Evolutionary conservation across 2,113 vertebrate species (phyloP).

Genomic region (Sarotherodon lohbergeri): DNA sequence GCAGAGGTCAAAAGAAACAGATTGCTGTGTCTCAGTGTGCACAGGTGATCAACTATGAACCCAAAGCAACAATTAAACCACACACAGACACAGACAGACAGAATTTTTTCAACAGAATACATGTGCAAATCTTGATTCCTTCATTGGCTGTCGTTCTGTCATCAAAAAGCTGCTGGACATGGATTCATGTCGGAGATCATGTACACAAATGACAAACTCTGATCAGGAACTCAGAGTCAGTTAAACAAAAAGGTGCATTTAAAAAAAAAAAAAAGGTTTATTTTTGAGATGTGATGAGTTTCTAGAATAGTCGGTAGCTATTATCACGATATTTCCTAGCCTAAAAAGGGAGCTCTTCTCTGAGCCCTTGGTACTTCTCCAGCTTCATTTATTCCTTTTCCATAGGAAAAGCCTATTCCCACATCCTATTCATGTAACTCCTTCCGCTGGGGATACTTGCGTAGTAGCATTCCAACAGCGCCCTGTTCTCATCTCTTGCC

Average conservation of each 20-base stretch:
- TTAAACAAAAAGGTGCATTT: neutral
- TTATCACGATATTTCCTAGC: accelerated
- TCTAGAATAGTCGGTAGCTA: neutral
- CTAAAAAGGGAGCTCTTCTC: neutral
- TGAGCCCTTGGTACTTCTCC: neutral
- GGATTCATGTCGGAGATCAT: neutral
- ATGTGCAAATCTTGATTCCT: neutral
- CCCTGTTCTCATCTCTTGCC: neutral
- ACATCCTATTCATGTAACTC: neutral
- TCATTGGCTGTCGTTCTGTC: neutral
- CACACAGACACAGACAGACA: neutral
- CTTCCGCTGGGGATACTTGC: neutral
- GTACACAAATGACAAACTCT: neutral
- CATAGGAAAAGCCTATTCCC: neutral
- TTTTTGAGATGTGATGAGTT: neutral
- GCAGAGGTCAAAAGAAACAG: neutral
- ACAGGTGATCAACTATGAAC: neutral
- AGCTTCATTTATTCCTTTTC: neutral
- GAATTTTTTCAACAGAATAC: neutral
- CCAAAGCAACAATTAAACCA: neutral
- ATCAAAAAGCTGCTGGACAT: neutral
- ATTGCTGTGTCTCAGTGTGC: neutral
- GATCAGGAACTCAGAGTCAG: neutral
- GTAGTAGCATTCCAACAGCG: neutral
- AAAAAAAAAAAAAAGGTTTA: neutral